phyloP scores from a whole-genome alignment of 2,113 vertebrate genomes.

The Gnathonemus echidnorhynchus region DNA sequence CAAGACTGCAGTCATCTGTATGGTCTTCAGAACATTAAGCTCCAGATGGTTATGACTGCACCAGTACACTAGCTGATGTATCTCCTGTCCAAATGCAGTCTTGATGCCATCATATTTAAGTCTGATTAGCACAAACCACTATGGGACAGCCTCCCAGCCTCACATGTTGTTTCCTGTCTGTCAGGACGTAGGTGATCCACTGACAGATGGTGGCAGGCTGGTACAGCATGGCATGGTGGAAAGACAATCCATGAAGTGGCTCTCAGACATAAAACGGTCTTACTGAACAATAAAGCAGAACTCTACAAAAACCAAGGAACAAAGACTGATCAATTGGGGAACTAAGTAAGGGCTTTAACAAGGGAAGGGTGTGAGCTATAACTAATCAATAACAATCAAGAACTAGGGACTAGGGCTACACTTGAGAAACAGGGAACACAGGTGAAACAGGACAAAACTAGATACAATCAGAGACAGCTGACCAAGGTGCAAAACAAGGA shows the following conservation, averaged over 20 bases:
- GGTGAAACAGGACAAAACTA: background rate
- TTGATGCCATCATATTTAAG: background rate
- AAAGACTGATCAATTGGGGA: background rate
- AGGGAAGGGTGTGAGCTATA: background rate
- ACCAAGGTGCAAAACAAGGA: background rate
- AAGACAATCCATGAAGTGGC: background rate
- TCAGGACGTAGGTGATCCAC: background rate
- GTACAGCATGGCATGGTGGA: background rate
- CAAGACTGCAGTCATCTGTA: background rate
- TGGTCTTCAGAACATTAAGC: background rate
- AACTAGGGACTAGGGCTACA: background rate
- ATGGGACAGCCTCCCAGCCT: background rate
- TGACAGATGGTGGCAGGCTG: background rate
- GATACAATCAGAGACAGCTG: background rate
- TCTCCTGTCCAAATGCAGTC: background rate
- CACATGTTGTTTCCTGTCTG: background rate
- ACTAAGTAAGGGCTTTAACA: background rate
- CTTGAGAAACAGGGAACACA: background rate
- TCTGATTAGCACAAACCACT: background rate
- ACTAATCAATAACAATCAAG: background rate
- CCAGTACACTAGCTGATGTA: background rate
- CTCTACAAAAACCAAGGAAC: background rate
- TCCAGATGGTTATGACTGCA: background rate
- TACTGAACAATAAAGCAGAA: background rate
- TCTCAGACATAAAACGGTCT: background rate